Conservation (phyloP, 30 jellyfish, hydroid and myxozoan genomes). For the Morbakka virulenta region DNA sequence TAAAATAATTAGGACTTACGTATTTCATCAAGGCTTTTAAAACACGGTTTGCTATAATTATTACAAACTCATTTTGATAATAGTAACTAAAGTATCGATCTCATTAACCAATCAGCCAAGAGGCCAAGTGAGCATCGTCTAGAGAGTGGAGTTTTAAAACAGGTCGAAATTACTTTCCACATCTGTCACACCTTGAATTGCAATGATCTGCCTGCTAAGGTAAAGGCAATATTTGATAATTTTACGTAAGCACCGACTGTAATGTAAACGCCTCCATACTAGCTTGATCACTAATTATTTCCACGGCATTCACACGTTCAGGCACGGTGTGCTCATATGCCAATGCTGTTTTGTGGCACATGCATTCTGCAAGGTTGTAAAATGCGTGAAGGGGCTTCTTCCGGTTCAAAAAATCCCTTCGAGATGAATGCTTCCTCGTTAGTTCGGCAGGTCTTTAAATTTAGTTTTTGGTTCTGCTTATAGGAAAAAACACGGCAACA, state of each 20-base stretch:
- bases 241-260: not conserved
- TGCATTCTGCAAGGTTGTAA: not conserved
- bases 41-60: not conserved
- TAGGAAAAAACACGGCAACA: not conserved
- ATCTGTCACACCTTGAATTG: not conserved
- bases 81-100: not conserved
- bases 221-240: not conserved
- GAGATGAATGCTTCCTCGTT: not conserved
- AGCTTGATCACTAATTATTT: not conserved
- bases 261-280: not conserved
- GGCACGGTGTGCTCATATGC: not conserved
- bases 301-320: not conserved
- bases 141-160: not conserved
- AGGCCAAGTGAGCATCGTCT: not conserved
- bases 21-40: not conserved
- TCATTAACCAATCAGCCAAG: not conserved
- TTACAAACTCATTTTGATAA: not conserved
- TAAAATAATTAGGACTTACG: not conserved
- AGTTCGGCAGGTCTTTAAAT: not conserved
- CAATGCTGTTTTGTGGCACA: not conserved
- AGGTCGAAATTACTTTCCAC: not conserved
- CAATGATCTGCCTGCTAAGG: not conserved
- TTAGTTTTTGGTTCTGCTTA: not conserved
- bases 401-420: not conserved
- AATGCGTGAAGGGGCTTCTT: not conserved